A percentile compares a stretch with the other conserved stretches of the same genome.
These are phyloP conservation scores for Plotosus lineatus DNA, from an alignment of 2,113 vertebrate genomes.

Conservation along the genomic window DNA sequence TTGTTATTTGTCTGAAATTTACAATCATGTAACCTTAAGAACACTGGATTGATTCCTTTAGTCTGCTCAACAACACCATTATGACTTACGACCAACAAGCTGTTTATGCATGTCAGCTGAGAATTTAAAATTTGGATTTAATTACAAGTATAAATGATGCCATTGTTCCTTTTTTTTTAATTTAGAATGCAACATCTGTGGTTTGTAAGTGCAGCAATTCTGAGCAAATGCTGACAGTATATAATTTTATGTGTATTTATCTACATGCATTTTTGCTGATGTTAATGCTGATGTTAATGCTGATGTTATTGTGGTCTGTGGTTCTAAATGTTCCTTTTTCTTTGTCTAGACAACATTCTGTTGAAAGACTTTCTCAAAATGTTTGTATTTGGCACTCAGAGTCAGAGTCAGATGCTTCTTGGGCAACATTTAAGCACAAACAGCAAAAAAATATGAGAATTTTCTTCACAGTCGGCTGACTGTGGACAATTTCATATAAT, in stretches of 20 bases:
- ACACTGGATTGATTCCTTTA: not conserved
- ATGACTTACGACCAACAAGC: too few species aligned
- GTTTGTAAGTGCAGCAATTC: not conserved
- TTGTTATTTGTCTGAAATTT: not conserved
- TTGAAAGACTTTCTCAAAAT: slow-evolving; percentile 6
- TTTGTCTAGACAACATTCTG: slow-evolving; percentile 9
- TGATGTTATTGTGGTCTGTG: slow-evolving; percentile 1
- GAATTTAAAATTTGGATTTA: not conserved
- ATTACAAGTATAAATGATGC: not conserved
- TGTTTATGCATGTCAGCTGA: not conserved
- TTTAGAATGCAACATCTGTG: not conserved
- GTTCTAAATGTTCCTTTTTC: slow-evolving; percentile 9
- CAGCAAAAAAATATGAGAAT: not conserved
- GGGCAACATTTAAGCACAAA: not conserved
- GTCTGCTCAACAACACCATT: too few species aligned
- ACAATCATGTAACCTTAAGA: not conserved
- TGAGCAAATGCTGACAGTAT: not conserved
- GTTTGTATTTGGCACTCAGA: not conserved
- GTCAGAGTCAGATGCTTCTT: not conserved
- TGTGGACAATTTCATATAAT: not conserved
- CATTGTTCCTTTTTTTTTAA: not conserved
- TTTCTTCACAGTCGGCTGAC: not conserved
- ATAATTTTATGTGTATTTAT: not conserved
- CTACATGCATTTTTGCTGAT: too few species aligned
- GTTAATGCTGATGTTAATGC: not conserved